phyloP scores from a whole-genome alignment of 2,888 invertebrate species.

The Lasioglossum marginatum region DNA sequence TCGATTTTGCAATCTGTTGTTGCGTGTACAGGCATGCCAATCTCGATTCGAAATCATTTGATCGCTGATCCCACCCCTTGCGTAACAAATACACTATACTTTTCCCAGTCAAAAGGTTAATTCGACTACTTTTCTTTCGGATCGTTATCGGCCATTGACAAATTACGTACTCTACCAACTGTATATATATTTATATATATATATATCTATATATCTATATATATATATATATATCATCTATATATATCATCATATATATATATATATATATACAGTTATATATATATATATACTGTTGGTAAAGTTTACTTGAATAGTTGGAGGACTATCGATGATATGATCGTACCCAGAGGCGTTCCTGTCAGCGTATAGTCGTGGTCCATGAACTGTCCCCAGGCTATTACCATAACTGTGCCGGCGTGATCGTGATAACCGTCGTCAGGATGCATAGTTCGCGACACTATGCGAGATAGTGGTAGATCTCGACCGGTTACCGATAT shows the following conservation, averaged over 20 bases:
- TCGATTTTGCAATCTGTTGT: background rate
- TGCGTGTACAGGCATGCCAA: background rate
- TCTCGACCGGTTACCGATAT: constrained; percentile 91
- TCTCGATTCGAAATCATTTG: background rate
- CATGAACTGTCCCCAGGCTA: constrained; percentile 98
- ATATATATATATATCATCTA: too few species aligned
- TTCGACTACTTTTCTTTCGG: background rate
- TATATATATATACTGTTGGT: background rate
- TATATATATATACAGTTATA: too few species aligned
- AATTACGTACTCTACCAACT: background rate
- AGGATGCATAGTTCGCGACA: constrained; percentile 96
- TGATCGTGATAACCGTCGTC: constrained; percentile 97
- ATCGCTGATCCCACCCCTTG: background rate
- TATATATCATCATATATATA: too few species aligned
- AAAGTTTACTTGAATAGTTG: background rate
- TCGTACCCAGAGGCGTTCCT: constrained; percentile 93
- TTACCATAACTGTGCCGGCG: constrained; percentile 96
- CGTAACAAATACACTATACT: background rate
- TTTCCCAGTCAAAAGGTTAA: constrained; percentile 14
- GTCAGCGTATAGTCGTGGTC: constrained; percentile 97
- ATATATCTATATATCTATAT: too few species aligned
- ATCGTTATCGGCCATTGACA: background rate
- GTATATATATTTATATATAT: too few species aligned
- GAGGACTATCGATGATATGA: constrained; percentile 18
- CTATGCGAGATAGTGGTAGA: constrained; percentile 92